These are phyloP conservation scores for Saccopteryx leptura DNA, from an alignment of 2,113 vertebrate genomes.

Conservation along the genomic window DNA sequence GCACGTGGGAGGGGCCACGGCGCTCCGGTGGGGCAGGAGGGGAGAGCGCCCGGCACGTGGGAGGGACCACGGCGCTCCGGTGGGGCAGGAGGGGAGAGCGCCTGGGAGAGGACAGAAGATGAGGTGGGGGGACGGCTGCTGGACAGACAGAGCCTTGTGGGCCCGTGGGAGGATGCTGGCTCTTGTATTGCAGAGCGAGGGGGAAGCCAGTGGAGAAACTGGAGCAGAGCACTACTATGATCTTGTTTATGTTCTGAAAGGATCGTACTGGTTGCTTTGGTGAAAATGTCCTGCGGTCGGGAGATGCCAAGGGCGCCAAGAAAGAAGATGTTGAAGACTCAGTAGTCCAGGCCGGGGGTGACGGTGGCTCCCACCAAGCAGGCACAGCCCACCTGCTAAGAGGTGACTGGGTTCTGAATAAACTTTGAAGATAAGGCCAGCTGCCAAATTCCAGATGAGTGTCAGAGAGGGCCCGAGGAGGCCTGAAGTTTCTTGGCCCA, in stretches of 20 bases:
- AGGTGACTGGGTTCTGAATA: background rate
- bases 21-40: too few relatives aligned
- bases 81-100: background rate
- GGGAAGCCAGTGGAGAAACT: background rate
- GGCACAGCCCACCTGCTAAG: rapidly evolving
- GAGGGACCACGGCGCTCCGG: too few relatives aligned
- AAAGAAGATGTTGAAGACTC: background rate
- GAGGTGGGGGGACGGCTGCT: background rate
- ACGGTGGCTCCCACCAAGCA: background rate
- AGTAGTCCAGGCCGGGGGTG: too few relatives aligned
- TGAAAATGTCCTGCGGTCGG: background rate
- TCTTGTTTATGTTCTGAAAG: background rate
- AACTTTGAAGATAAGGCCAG: background rate
- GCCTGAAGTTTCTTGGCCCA: background rate
- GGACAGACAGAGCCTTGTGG: background rate
- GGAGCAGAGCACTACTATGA: background rate
- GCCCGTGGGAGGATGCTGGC: background rate
- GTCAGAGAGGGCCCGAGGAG: background rate
- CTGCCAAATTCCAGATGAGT: background rate
- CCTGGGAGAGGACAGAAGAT: background rate
- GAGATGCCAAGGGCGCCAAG: background rate
- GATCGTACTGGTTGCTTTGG: background rate
- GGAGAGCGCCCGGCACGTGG: too few relatives aligned
- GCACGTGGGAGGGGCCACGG: too few relatives aligned
- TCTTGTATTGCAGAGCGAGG: background rate